These are phyloP conservation scores for Rotaria sp. DNA, from an alignment of 2,888 invertebrate species.

Conservation along the genomic window DNA sequence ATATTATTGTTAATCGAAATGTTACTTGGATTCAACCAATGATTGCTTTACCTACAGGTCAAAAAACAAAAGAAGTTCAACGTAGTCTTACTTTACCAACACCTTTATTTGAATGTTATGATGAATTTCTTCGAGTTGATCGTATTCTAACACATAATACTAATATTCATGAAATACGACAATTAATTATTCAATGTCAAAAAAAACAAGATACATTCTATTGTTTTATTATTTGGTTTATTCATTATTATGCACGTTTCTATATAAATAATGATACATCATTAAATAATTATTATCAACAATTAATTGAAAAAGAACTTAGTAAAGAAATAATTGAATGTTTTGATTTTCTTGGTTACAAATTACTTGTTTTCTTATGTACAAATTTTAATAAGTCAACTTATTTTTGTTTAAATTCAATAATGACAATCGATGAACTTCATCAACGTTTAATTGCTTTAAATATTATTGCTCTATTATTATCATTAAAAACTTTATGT, in stretches of 20 bases:
- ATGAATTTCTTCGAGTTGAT: conserved; percentile 2
- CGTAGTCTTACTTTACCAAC: background rate
- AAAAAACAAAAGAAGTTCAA: background rate
- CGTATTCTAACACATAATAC: background rate
- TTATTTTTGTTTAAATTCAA: background rate
- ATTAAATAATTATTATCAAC: background rate
- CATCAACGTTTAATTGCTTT: conserved; percentile 1
- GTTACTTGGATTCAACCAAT: background rate
- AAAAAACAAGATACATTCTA: background rate
- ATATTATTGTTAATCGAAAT: background rate
- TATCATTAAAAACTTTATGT: background rate
- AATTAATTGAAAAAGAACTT: background rate
- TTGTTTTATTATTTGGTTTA: background rate
- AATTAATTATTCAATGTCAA: conserved; percentile 1
- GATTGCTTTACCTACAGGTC: background rate
- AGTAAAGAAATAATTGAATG: background rate
- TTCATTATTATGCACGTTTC: background rate
- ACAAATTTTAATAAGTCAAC: background rate
- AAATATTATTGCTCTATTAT: background rate
- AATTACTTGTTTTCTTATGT: background rate
- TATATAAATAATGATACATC: background rate
- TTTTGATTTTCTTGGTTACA: background rate
- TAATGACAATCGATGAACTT: background rate
- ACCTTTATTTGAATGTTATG: background rate
- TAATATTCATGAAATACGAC: background rate